Conservation (phyloP, 2,113 vertebrate species). For the Garra rufa region DNA sequence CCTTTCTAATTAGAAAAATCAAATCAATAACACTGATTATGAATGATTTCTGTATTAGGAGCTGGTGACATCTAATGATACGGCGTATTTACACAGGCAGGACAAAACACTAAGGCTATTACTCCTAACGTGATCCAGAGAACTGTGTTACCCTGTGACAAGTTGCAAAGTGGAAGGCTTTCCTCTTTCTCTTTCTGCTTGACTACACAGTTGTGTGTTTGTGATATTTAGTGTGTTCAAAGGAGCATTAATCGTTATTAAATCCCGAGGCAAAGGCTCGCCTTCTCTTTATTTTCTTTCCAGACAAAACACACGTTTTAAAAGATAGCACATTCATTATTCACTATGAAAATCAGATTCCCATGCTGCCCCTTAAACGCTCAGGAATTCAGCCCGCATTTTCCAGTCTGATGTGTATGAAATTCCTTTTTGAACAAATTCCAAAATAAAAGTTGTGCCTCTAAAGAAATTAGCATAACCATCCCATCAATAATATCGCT, state of each 20-base stretch:
- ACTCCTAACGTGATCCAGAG: neutral
- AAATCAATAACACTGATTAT: slow-evolving; percentile 51
- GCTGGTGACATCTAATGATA: slow-evolving; percentile 21
- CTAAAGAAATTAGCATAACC: slow-evolving; percentile 92
- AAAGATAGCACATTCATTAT: slow-evolving; percentile 74
- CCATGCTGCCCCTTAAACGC: slow-evolving; percentile 82
- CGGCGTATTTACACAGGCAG: neutral
- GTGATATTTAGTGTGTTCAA: slow-evolving; percentile 40
- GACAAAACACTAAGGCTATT: neutral
- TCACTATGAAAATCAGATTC: slow-evolving; percentile 79
- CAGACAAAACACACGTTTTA: slow-evolving; percentile 69
- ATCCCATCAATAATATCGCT: slow-evolving; percentile 93
- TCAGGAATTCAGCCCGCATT: slow-evolving; percentile 83
- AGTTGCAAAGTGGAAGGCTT: slow-evolving; percentile 3
- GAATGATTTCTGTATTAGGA: slow-evolving; percentile 32
- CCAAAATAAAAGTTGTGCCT: slow-evolving; percentile 83
- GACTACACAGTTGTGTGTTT: slow-evolving; percentile 31
- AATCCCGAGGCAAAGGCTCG: slow-evolving; percentile 52
- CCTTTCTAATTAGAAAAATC: slow-evolving; percentile 45
- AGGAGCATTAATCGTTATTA: slow-evolving; percentile 67
- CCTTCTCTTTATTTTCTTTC: slow-evolving; percentile 65
- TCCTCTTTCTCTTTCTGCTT: slow-evolving; percentile 17
- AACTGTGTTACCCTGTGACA: neutral
- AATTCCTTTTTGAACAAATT: slow-evolving; percentile 88
- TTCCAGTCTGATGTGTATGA: slow-evolving; percentile 86